Percentiles rank a stretch among this genome's conserved stretches.
phyloP scores from a whole-genome alignment of 2,113 vertebrate genomes.

The Hippocampus guttulatus region DNA sequence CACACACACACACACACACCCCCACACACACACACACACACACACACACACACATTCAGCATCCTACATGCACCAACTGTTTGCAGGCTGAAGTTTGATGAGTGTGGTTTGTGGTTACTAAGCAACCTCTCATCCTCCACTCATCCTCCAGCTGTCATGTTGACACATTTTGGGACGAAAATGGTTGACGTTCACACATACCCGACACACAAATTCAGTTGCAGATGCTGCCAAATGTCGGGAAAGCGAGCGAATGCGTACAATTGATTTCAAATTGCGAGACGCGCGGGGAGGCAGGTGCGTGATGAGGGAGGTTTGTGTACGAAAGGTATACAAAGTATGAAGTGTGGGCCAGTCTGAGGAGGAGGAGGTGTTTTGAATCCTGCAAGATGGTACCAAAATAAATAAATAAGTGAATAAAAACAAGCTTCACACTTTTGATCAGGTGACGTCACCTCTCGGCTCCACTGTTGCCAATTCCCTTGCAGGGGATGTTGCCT shows the following conservation, averaged over 20 bases:
- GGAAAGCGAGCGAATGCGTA: constrained; percentile 10
- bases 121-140: constrained; percentile 58
- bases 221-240: constrained; percentile 4
- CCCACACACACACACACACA: constrained; percentile 9
- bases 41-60: constrained; percentile 30
- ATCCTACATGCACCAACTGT: constrained; percentile 56
- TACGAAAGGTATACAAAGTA: neutral
- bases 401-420: neutral
- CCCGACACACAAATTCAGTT: constrained; percentile 8
- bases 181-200: neutral
- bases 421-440: neutral
- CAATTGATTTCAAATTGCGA: neutral
- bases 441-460: neutral
- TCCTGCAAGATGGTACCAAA: neutral
- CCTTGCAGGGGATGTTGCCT: too few species aligned
- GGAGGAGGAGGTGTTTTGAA: neutral
- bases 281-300: neutral
- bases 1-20: neutral
- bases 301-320: neutral
- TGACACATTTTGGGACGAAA: constrained; percentile 38
- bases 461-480: too few species aligned
- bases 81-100: constrained; percentile 33
- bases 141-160: constrained; percentile 44
- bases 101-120: constrained; percentile 58
- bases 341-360: neutral